Conservation (phyloP, 1,140 invertebrate genomes). For the Drosophila triauraria region DNA sequence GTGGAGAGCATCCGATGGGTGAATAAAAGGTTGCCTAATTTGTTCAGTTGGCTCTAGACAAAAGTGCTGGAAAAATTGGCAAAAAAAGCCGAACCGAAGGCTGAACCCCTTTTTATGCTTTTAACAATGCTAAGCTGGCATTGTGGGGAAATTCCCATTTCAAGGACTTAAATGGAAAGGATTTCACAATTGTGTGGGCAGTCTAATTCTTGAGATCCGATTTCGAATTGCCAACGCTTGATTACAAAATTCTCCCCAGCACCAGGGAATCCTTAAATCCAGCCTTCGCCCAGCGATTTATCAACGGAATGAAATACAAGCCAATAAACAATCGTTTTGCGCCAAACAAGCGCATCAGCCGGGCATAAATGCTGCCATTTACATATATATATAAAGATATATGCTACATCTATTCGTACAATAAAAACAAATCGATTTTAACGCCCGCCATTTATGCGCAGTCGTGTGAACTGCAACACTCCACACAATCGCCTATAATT, state of each 20-base stretch:
- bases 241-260: conserved; percentile 16
- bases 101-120: conserved; percentile 33
- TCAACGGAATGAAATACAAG: conserved; percentile 24
- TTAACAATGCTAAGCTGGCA: conserved; percentile 20
- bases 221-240: conserved; percentile 10
- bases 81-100: conserved; percentile 27
- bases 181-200: conserved; percentile 8
- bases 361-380: neutral
- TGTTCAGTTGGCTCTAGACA: conserved; percentile 68
- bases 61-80: conserved; percentile 15
- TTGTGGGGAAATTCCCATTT: conserved; percentile 30
- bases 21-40: conserved; percentile 74
- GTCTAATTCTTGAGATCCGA: conserved; percentile 32
- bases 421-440: conserved; percentile 55
- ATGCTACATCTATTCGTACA: conserved; percentile 28
- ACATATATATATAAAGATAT: neutral
- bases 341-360: conserved; percentile 36
- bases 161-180: conserved; percentile 11
- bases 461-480: conserved; percentile 65
- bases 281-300: conserved; percentile 19
- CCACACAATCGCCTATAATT: conserved; percentile 64
- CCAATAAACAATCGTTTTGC: conserved; percentile 41
- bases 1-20: conserved; percentile 23
- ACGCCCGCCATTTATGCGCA: conserved; percentile 49
- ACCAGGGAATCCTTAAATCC: conserved; percentile 24